Evolutionary conservation across 2,797 vertebrate genomes (phyloP).

Genomic region (Chiloscyllium punctatum): DNA sequence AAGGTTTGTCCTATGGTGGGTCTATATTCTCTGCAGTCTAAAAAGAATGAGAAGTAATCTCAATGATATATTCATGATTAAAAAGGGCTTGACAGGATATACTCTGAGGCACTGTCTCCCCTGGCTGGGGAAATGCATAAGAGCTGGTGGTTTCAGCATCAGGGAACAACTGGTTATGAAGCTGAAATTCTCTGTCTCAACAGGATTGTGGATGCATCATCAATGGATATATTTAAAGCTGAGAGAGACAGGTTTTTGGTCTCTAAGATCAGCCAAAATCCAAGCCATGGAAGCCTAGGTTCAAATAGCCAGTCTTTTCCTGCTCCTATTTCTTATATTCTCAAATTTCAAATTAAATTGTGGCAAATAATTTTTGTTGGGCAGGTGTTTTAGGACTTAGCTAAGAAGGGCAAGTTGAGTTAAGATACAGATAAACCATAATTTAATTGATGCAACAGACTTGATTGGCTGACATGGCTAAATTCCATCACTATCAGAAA

Average conservation of each 20-base stretch:
- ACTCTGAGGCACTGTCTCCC: neutral
- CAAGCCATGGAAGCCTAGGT: too few relatives aligned
- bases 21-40: too few relatives aligned
- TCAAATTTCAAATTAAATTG: neutral
- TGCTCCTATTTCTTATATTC: neutral
- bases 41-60: too few relatives aligned
- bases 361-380: neutral
- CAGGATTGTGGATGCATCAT: neutral
- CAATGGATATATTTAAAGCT: too few relatives aligned
- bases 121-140: neutral
- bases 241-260: too few relatives aligned
- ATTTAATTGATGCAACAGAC: too few relatives aligned
- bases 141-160: neutral
- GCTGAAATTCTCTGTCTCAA: neutral
- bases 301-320: too few relatives aligned
- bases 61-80: too few relatives aligned
- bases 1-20: too few relatives aligned
- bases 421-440: neutral
- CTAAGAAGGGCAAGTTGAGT: neutral
- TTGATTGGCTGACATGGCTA: neutral
- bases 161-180: neutral
- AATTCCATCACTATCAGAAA: neutral
- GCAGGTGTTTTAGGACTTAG: neutral
- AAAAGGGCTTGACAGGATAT: too few relatives aligned
- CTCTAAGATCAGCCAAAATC: too few relatives aligned